Conservation (phyloP, 2,113 vertebrate genomes). For the Dendropsophus ebraccatus region DNA sequence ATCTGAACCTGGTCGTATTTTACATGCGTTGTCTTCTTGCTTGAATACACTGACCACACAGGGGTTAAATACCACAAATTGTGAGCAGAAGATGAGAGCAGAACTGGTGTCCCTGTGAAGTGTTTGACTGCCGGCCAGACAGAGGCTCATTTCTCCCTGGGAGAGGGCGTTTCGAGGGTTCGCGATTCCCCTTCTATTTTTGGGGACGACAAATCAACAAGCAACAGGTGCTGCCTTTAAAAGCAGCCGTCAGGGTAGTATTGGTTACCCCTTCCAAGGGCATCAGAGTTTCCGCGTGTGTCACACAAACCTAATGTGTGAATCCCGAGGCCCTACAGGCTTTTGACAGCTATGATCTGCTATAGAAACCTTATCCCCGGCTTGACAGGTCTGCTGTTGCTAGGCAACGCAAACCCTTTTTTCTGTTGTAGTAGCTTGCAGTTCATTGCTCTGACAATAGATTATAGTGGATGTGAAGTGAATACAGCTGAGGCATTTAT, state of each 20-base stretch:
- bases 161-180: slow-evolving; percentile 55
- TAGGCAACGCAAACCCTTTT: slow-evolving; percentile 48
- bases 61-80: slow-evolving; percentile 51
- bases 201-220: slow-evolving; percentile 68
- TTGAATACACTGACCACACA: neutral
- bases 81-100: slow-evolving; percentile 48
- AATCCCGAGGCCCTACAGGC: slow-evolving; percentile 57
- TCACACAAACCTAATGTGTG: slow-evolving; percentile 64
- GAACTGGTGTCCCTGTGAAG: slow-evolving; percentile 44
- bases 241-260: slow-evolving; percentile 59
- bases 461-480: neutral
- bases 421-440: slow-evolving; percentile 30
- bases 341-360: slow-evolving; percentile 58
- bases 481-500: slow-evolving; percentile 2
- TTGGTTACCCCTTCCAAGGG: slow-evolving; percentile 69
- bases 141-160: slow-evolving; percentile 55
- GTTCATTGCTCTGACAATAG: slow-evolving; percentile 33
- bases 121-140: slow-evolving; percentile 60
- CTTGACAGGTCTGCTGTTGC: slow-evolving; percentile 54
- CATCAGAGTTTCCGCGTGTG: slow-evolving; percentile 65
- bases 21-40: neutral
- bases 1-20: neutral
- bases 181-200: slow-evolving; percentile 67
- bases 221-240: slow-evolving; percentile 64
- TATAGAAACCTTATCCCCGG: slow-evolving; percentile 56